These are phyloP conservation scores for Colletes gigas DNA, from an alignment of 1,140 invertebrate species.

Conservation along the genomic window DNA sequence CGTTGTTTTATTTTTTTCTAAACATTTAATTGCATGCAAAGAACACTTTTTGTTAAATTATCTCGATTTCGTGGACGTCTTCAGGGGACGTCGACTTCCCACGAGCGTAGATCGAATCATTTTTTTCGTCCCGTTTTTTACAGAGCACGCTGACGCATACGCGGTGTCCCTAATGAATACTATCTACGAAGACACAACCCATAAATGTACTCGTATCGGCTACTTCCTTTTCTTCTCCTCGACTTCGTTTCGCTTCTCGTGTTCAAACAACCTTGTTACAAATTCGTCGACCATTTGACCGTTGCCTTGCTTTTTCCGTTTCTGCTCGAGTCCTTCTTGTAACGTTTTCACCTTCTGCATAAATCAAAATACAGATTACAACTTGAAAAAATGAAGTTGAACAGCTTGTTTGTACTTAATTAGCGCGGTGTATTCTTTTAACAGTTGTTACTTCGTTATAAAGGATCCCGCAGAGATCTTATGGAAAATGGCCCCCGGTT, in stretches of 20 bases:
- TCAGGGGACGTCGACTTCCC: constrained; percentile 27
- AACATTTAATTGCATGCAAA: too few relatives aligned
- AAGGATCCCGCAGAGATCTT: too few relatives aligned
- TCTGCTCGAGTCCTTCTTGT: neutral
- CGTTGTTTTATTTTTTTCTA: too few relatives aligned
- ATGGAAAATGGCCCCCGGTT: too few relatives aligned
- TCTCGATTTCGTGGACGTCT: neutral
- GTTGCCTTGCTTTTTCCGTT: neutral
- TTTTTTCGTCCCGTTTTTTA: constrained; percentile 42
- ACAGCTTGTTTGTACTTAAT: too few relatives aligned
- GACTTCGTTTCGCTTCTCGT: neutral
- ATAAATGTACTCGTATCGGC: constrained; percentile 36
- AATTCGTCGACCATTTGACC: neutral
- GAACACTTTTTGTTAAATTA: too few relatives aligned
- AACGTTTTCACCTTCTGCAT: too few relatives aligned
- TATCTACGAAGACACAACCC: constrained; percentile 39
- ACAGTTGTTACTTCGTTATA: too few relatives aligned
- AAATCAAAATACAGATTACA: too few relatives aligned
- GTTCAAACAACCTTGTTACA: constrained; percentile 10
- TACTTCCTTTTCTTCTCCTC: constrained; percentile 37
- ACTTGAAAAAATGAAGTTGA: too few relatives aligned
- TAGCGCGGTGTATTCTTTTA: too few relatives aligned
- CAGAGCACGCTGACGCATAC: constrained; percentile 24
- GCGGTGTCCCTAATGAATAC: constrained; percentile 47
- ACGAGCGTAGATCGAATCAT: constrained; percentile 39